Conservation (phyloP, 2,113 vertebrate genomes). For the Melanostigma gelatinosum region DNA sequence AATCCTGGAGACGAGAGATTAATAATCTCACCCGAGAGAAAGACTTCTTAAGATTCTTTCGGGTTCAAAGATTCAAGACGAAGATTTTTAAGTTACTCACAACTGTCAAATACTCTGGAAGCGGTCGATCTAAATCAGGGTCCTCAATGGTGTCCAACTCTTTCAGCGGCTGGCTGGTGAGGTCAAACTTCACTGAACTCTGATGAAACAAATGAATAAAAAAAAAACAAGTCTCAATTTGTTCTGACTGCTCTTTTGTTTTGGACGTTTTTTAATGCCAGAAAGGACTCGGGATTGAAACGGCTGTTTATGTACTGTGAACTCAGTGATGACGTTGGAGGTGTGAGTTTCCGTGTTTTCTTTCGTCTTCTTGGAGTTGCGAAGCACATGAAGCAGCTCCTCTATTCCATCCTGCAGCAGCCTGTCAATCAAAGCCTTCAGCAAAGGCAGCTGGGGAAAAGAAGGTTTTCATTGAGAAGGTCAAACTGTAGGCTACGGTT, state of each 20-base stretch:
- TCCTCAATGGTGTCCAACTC: slow-evolving; percentile 34
- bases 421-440: slow-evolving; percentile 86
- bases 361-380: slow-evolving; percentile 60
- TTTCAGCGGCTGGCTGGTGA: slow-evolving; percentile 32
- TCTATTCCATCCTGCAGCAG: slow-evolving; percentile 85
- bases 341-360: slow-evolving; percentile 70
- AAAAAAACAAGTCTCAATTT: neutral
- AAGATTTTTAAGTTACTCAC: slow-evolving; percentile 53
- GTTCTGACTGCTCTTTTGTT: neutral
- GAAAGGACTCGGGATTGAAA: neutral
- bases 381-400: slow-evolving; percentile 76
- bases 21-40: neutral
- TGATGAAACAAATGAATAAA: slow-evolving; percentile 37
- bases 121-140: slow-evolving; percentile 26
- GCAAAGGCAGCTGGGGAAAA: slow-evolving; percentile 83
- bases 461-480: slow-evolving; percentile 38
- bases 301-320: slow-evolving; percentile 68
- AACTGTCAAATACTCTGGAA: slow-evolving; percentile 31
- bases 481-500: neutral
- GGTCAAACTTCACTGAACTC: slow-evolving; percentile 66
- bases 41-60: neutral
- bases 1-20: neutral
- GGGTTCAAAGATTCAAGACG: neutral
- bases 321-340: slow-evolving; percentile 71
- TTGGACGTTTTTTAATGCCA: neutral